phyloP scores from a whole-genome alignment of 2,888 invertebrate species.

The Tenthredo scrophulariae region DNA sequence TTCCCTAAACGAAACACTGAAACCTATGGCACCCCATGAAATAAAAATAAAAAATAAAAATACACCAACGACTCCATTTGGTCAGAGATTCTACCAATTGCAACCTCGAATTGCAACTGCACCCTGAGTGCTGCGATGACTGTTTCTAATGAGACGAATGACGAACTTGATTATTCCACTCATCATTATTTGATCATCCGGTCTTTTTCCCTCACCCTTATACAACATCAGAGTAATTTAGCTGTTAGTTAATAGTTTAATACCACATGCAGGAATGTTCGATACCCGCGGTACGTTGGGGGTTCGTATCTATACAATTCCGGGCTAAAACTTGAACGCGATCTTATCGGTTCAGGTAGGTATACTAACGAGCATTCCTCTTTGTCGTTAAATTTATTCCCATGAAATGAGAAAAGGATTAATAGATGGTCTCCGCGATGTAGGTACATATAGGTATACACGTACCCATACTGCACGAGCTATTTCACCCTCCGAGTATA shows the following conservation, averaged over 20 bases:
- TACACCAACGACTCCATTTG: no score
- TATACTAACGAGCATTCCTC: slow-evolving; percentile 45
- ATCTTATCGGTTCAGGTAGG: slow-evolving; percentile 6
- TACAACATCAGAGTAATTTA: background rate
- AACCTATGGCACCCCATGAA: no score
- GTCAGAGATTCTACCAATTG: no score
- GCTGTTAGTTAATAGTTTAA: background rate
- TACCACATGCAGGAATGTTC: slow-evolving; percentile 17
- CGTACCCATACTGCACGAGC: background rate
- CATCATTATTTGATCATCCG: background rate
- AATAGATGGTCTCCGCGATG: slow-evolving; percentile 13
- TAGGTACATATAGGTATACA: background rate
- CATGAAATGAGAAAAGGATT: slow-evolving; percentile 45
- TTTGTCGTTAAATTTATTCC: slow-evolving; percentile 41
- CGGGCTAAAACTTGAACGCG: background rate
- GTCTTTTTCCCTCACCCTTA: background rate
- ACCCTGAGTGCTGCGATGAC: no score
- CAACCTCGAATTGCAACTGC: no score
- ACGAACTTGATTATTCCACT: background rate
- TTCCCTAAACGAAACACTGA: no score
- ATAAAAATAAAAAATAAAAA: no score
- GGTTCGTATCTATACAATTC: slow-evolving; percentile 15
- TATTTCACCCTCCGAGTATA: background rate
- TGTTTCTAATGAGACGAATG: background rate
- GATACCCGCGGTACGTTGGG: background rate